Percentiles rank a stretch among this genome's conserved stretches.
phyloP scores from a whole-genome alignment of 1,140 invertebrate genomes.

The Lordiphosa clarofinis region DNA sequence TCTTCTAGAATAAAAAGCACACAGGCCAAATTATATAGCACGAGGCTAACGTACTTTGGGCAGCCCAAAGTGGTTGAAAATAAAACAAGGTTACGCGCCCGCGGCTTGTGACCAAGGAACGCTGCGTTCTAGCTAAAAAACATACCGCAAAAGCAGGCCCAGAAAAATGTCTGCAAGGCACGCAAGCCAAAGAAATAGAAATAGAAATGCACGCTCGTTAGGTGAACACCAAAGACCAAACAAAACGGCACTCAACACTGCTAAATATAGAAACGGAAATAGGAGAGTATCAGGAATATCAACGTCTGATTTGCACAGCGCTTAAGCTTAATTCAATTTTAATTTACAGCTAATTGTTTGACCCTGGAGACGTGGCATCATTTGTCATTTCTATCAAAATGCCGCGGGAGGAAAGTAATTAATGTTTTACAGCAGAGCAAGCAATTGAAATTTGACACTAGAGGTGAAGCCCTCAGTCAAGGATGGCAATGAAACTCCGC shows the following conservation, averaged over 20 bases:
- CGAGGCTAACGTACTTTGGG: constrained; percentile 52
- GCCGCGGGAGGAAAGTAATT: constrained; percentile 27
- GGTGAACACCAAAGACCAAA: constrained; percentile 35
- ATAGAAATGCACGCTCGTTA: constrained; percentile 36
- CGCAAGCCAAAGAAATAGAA: constrained; percentile 44
- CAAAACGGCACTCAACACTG: constrained; percentile 1
- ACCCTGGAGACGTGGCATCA: constrained; percentile 20
- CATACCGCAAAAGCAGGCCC: constrained; percentile 15
- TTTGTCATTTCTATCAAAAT: constrained; percentile 42
- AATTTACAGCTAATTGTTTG: constrained; percentile 61
- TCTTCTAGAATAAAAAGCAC: constrained; percentile 45
- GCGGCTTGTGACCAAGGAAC: constrained; percentile 31
- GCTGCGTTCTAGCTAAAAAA: constrained; percentile 23
- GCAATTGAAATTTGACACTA: constrained; percentile 40
- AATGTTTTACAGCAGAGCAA: constrained; percentile 23
- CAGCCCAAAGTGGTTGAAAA: constrained; percentile 53
- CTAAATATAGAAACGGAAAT: constrained; percentile 6
- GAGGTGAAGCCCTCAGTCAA: constrained; percentile 11
- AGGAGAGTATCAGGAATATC: not conserved
- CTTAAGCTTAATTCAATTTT: constrained; percentile 52
- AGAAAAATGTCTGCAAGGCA: constrained; percentile 64
- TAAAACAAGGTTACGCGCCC: constrained; percentile 62
- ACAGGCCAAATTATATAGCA: constrained; percentile 54
- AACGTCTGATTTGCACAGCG: constrained; percentile 29
- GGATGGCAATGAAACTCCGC: constrained; percentile 24